Evolutionary conservation across 2,797 vertebrate species (phyloP), one percentile per base, ranked within the genome.

Genomic region (Schizothorax lantsangensis): DNA sequence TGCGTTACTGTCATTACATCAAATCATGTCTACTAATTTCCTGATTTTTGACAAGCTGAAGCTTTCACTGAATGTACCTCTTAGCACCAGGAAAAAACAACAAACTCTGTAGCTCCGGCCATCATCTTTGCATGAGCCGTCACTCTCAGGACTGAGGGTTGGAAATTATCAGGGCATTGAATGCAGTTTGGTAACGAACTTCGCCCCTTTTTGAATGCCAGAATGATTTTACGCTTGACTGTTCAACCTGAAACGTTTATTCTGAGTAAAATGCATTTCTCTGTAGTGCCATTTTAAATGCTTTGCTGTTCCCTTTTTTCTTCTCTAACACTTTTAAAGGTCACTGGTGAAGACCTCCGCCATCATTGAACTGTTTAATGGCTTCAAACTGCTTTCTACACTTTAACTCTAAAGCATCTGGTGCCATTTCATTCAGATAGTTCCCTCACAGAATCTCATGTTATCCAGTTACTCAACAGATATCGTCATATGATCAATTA

Each of bases 11-110:
- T 40, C 81, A 84, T 87, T 87, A 89, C 78, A 79, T 84, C 4
- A 79, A 80, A 87, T 83, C 86, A 82, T 74, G 62, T 57, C 86
- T 75, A 88, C 88, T 89, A 89, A 89, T 88, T 69, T 85, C 80
- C 80, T 78, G 17, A 38, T 72, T 84, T 59, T 73, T 72, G 26
- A 47, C 84, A 62, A 54, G 26, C 40, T 79, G 9, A 81, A 30
- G 45, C 54, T 40, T 68, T 33, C 64, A 77, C 17, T 30, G 45
- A 68, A 83, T 83, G 62, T 72, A 23, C 23, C 23, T 59, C 47
- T 83, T 83, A 80, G 79, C 80, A 54, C 78, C 52, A 77, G 33
- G 5, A 23, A 78, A 19, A 78, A 62, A 49, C 54, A 66, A 64
- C 69, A 64, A 77, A 38, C 26, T 23, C 9, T 49, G 17, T 81